A percentile compares a stretch with the other conserved stretches of the same genome.
Evolutionary conservation across 2,797 vertebrate genomes (phyloP).

Genomic region (Coreius guichenoti): DNA sequence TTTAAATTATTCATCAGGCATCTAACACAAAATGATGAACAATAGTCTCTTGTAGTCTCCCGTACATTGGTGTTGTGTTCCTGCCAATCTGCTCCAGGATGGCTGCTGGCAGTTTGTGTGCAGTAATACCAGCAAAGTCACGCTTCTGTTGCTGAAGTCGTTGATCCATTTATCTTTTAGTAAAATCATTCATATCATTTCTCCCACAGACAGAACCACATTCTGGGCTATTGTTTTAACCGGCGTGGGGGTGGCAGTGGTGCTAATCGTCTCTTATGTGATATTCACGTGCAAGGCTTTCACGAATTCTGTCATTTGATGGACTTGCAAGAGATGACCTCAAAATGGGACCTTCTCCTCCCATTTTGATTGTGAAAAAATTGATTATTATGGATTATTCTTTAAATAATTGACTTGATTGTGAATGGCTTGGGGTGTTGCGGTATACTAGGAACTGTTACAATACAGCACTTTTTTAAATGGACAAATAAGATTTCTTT

Average conservation of each 20-base stretch:
- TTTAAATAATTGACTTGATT: background rate
- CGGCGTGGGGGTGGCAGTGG: slow-evolving; percentile 14
- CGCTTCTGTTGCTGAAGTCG: background rate
- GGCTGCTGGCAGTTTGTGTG: background rate
- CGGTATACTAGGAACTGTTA: background rate
- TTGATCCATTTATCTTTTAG: background rate
- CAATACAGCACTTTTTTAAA: background rate
- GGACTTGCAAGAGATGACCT: background rate
- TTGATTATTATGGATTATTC: background rate
- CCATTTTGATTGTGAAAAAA: background rate
- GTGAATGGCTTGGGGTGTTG: background rate
- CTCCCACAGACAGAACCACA: slow-evolving; percentile 36
- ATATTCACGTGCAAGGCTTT: background rate
- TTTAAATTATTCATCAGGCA: background rate
- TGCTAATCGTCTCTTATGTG: slow-evolving; percentile 5
- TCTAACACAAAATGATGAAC: background rate
- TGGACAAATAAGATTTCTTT: background rate
- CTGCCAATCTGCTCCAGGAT: background rate
- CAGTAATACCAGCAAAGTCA: background rate
- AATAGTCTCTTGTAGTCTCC: background rate
- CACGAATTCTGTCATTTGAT: slow-evolving; percentile 25
- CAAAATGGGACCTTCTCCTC: background rate
- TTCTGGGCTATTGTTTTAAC: slow-evolving; percentile 54
- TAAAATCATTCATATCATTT: background rate
- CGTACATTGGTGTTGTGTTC: background rate